Conservation (phyloP, 2,113 vertebrate species). For the Tenebrosternarchus preto region DNA sequence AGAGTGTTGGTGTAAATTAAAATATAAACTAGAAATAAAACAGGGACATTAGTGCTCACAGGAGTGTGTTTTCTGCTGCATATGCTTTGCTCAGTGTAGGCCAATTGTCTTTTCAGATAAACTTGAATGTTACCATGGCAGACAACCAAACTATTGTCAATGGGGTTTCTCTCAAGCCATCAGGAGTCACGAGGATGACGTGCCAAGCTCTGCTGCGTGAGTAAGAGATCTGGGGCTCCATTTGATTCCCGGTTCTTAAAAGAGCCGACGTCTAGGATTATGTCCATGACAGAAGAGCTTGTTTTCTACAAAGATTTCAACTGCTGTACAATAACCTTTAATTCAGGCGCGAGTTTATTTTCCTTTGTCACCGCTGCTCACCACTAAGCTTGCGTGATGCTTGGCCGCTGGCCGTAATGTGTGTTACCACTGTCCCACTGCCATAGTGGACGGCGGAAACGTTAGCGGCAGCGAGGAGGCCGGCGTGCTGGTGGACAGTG, state of each 20-base stretch:
- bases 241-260: not conserved
- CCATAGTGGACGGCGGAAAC: constrained; percentile 76
- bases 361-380: too few species aligned
- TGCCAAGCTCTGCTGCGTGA: constrained; percentile 85
- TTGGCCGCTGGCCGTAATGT: too few species aligned
- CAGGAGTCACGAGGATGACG: constrained; percentile 82
- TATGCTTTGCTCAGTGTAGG: not conserved
- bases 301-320: too few species aligned
- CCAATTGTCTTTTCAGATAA: constrained; percentile 63
- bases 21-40: too few species aligned
- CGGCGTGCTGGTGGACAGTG: constrained; percentile 76
- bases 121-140: constrained; percentile 70
- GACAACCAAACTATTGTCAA: constrained; percentile 85
- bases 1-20: too few species aligned
- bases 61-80: too few species aligned
- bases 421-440: too few species aligned
- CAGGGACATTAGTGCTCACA: too few species aligned
- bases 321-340: too few species aligned
- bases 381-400: too few species aligned
- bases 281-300: not conserved
- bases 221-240: too few species aligned
- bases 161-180: constrained; percentile 83
- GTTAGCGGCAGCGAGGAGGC: constrained; percentile 67
- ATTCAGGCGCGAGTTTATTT: too few species aligned
- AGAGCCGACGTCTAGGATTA: not conserved